Evolutionary conservation across 2,113 vertebrate genomes (phyloP).

Genomic region (Apodemus sylvaticus): DNA sequence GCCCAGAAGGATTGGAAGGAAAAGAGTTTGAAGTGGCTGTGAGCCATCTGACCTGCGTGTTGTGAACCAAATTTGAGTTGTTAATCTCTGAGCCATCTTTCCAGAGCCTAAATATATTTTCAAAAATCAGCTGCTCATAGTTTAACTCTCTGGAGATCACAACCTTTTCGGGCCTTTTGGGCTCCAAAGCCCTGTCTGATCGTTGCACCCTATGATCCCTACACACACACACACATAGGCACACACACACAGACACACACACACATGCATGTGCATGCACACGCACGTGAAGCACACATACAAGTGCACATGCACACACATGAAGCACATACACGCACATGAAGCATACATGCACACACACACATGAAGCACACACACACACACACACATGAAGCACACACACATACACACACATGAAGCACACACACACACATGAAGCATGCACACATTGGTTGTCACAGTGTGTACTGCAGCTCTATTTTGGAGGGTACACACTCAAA

Average conservation of each 20-base stretch:
- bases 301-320: no score
- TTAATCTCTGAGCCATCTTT: neutral
- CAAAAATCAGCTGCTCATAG: neutral
- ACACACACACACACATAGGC: neutral
- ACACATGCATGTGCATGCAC: no score
- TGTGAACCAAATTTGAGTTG: neutral
- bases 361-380: neutral
- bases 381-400: no score
- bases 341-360: no score
- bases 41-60: neutral
- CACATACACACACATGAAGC: neutral
- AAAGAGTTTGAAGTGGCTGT: neutral
- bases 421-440: accelerated
- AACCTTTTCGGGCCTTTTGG: neutral
- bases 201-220: neutral
- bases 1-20: neutral
- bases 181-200: neutral
- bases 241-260: neutral
- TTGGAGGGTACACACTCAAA: neutral
- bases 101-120: neutral
- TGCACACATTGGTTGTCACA: neutral
- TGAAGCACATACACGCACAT: neutral
- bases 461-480: neutral
- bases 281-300: no score
- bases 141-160: neutral